phyloP scores from a whole-genome alignment of 2,888 invertebrate species.

The Ischnura elegans region DNA sequence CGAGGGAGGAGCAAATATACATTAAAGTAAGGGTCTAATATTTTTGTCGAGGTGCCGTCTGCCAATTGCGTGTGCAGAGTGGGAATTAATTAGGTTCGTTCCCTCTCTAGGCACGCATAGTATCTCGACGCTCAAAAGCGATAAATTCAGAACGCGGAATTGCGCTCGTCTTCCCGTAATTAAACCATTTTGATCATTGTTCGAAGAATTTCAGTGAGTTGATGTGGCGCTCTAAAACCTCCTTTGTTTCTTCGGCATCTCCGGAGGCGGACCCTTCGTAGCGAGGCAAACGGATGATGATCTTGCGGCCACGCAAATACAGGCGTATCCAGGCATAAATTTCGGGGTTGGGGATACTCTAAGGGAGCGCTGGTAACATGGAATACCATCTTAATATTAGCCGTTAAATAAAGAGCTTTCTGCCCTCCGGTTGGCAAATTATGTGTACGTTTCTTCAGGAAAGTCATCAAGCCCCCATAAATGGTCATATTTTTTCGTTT shows the following conservation, averaged over 20 bases:
- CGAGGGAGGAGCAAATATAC: not conserved
- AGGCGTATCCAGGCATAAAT: not conserved
- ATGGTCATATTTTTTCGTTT: too few species aligned
- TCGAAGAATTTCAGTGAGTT: not conserved
- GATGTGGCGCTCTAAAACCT: too few species aligned
- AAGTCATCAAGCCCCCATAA: too few species aligned
- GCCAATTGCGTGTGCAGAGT: not conserved
- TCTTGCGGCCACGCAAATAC: not conserved
- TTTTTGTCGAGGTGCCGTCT: not conserved
- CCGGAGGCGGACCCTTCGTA: not conserved
- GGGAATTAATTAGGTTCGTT: not conserved
- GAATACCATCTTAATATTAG: too few species aligned
- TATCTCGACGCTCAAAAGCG: not conserved
- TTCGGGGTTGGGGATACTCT: too few species aligned
- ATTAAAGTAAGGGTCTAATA: not conserved
- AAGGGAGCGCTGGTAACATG: too few species aligned
- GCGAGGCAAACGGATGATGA: not conserved
- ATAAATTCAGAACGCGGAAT: not conserved
- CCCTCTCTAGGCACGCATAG: not conserved
- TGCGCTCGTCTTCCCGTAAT: not conserved
- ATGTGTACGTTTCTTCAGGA: too few species aligned
- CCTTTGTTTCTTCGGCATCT: too few species aligned
- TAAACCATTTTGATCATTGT: not conserved
- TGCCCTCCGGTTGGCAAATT: too few species aligned
- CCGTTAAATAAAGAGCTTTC: too few species aligned